These are phyloP conservation scores for Stomorhina lunata DNA, from an alignment of 2,888 invertebrate species.

Conservation along the genomic window DNA sequence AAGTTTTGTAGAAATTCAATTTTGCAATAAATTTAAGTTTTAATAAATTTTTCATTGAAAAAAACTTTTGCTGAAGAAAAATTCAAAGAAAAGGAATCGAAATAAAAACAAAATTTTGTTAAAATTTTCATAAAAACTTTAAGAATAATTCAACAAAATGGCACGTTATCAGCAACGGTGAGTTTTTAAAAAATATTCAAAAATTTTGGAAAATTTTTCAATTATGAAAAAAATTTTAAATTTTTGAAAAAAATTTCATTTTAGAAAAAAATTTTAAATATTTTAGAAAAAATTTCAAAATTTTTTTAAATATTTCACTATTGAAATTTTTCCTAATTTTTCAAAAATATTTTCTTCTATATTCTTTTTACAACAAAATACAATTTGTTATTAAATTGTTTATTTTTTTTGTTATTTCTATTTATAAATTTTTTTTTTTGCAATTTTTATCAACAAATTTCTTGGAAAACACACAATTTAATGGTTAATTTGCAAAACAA, in stretches of 20 bases:
- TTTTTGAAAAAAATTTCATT: too few species aligned
- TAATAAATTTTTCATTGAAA: too few species aligned
- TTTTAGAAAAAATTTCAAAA: too few species aligned
- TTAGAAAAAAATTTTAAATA: too few species aligned
- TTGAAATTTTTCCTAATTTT: too few species aligned
- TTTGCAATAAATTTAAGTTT: too few species aligned
- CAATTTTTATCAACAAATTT: conserved; percentile 37
- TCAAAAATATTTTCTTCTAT: too few species aligned
- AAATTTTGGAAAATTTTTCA: neutral
- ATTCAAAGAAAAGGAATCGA: neutral
- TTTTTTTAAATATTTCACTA: too few species aligned
- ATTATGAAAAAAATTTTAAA: too few species aligned
- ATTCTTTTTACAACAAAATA: neutral
- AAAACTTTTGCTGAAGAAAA: too few species aligned
- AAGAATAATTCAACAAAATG: conserved; percentile 43
- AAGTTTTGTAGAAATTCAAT: too few species aligned
- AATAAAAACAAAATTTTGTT: conserved; percentile 6
- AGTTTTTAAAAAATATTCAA: conserved; percentile 27
- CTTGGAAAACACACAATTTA: conserved; percentile 22
- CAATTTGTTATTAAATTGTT: neutral
- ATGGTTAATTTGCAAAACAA: conserved; percentile 22
- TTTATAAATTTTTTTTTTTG: conserved; percentile 15
- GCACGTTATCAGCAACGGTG: conserved; percentile 64
- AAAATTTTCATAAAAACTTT: neutral
- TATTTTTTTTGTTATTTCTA: conserved; percentile 1